Base-by-base conservation (phyloP, 2,888 invertebrate species). In the Drosophila birchii region DNA sequence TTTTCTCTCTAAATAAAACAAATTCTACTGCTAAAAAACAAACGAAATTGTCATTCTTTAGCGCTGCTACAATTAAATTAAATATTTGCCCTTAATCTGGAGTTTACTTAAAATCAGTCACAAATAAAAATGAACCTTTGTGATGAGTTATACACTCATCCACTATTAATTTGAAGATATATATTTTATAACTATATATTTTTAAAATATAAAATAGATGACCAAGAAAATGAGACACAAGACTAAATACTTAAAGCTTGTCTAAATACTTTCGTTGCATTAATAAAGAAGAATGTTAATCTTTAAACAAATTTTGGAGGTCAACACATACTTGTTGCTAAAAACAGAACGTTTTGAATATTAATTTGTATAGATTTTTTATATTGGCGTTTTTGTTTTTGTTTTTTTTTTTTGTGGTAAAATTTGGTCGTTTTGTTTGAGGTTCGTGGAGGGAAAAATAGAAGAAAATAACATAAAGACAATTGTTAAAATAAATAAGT, bases 321-420 rank as follows among this genome's bases (percentile, higher is more conserved):
- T 41, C 55, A 41, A 39, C 51, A 86, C 89, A 80, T 86, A 86
- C 89, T 89, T 86, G 82, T 89, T 86, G 83, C 88, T 51, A 80
- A 77, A 62, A 76, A 78, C 88, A 62, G 71, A 84, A 57, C 49
- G 45, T 34, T 51, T 51, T 16, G 20, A 51, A 51, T 34, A 51
- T 51, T 51, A 20, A 51, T 34, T 51, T 51, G 20, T 51, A 51
- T 51, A 20, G 49, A 20, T 51, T 51, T 34, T 51, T 16, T 34
- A 32, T 34, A 51, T 51, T 51, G 51, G 51, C 51, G 55, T 29
- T 20, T 32, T 16, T 29, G 1, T 34, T 32, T 14, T 44, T 29
- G 26, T 47, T 29, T 7, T 34, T 32, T 14, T 44, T 29, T 34
- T 47, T 36, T 18, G 16, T 16, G 34, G 51, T 34, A 51, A 26